phyloP scores from a whole-genome alignment of 2,888 invertebrate genomes.

The Drosophila anomalipes region DNA sequence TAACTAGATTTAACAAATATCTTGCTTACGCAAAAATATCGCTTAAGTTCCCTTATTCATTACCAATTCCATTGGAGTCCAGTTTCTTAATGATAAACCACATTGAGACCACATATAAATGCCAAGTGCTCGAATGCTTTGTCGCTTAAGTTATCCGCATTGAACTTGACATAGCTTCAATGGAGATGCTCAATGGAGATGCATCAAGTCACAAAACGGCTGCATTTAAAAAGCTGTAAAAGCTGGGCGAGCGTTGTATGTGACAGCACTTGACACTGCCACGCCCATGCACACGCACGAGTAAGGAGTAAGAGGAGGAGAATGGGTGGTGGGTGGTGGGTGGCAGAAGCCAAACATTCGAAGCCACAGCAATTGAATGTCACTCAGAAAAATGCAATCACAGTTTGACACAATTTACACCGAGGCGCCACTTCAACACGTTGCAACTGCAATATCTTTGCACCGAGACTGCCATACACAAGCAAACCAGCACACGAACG shows the following conservation, averaged over 20 bases:
- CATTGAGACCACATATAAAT: slow-evolving; percentile 1
- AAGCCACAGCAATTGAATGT: slow-evolving; percentile 74
- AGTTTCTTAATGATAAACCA: neutral
- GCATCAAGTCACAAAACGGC: slow-evolving; percentile 52
- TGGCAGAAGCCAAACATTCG: slow-evolving; percentile 51
- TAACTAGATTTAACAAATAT: neutral
- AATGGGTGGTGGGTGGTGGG: slow-evolving; percentile 12
- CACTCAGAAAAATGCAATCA: slow-evolving; percentile 80
- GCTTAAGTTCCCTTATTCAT: neutral
- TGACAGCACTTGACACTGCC: slow-evolving; percentile 52
- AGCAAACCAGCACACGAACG: slow-evolving; percentile 54
- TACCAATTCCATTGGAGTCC: neutral
- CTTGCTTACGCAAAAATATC: neutral
- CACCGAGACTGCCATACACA: slow-evolving; percentile 51
- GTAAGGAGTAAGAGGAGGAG: slow-evolving; percentile 2
- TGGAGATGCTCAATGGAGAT: slow-evolving; percentile 40
- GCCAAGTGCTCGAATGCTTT: slow-evolving; percentile 13
- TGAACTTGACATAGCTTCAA: slow-evolving; percentile 53
- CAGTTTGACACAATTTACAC: slow-evolving; percentile 78
- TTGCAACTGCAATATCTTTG: slow-evolving; percentile 78
- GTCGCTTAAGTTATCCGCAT: slow-evolving; percentile 33
- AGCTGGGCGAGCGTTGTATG: slow-evolving; percentile 35
- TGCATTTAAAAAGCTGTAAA: slow-evolving; percentile 61
- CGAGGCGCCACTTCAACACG: slow-evolving; percentile 81
- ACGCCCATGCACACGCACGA: slow-evolving; percentile 16